phyloP scores from a whole-genome alignment of 1,140 invertebrate species.

The Aphelinus atriplicis region DNA sequence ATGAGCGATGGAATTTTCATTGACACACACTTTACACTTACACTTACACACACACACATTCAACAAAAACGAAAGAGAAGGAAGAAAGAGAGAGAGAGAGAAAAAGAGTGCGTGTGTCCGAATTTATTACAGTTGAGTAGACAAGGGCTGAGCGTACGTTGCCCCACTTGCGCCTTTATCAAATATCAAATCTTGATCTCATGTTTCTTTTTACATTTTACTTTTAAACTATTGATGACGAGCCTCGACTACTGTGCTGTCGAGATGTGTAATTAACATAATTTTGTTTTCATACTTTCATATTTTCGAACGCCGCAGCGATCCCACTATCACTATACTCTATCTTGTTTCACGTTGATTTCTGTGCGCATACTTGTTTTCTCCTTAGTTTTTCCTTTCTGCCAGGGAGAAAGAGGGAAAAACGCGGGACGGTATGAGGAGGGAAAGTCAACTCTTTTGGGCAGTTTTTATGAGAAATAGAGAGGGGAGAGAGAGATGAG shows the following conservation, averaged over 20 bases:
- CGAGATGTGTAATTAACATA: conserved; percentile 46
- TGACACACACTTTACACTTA: too few relatives aligned
- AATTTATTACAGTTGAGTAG: conserved; percentile 30
- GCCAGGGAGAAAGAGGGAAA: neutral
- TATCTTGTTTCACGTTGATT: conserved; percentile 46
- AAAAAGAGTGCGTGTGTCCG: conserved; percentile 35
- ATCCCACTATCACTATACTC: conserved; percentile 49
- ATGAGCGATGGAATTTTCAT: neutral
- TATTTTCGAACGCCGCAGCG: conserved; percentile 47
- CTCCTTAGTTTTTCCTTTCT: conserved; percentile 24
- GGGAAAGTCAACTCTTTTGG: neutral
- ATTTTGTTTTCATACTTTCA: conserved; percentile 27
- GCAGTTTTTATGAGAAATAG: neutral
- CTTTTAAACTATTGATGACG: conserved; percentile 51
- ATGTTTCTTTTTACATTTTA: conserved; percentile 56
- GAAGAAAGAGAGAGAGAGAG: conserved; percentile 12
- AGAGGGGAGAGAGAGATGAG: conserved; percentile 1
- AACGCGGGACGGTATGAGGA: neutral
- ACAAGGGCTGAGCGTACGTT: conserved; percentile 16
- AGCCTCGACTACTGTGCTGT: conserved; percentile 39
- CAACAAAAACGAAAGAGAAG: neutral
- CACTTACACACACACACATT: neutral
- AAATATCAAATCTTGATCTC: conserved; percentile 62
- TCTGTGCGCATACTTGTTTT: conserved; percentile 34
- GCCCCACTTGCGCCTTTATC: conserved; percentile 48